Base-by-base conservation (phyloP, 2,797 vertebrate species). In the Sebastes taczanowskii region DNA sequence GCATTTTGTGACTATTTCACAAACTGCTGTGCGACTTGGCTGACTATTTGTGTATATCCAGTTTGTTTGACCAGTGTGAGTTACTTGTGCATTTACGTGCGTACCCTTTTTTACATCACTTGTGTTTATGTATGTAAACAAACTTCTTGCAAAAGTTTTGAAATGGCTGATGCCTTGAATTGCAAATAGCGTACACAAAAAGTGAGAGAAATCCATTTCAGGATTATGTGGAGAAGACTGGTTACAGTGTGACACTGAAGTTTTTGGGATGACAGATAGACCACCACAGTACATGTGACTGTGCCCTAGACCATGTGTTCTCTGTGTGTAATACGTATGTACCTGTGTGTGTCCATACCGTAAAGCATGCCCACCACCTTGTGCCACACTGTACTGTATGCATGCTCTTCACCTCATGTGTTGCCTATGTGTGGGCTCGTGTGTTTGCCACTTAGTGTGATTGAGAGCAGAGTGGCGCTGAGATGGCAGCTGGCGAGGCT, bases 401-500 rank as follows among this genome's bases (percentile, higher is more conserved):
- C 42, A 35, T 77, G 70, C 80, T 71, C 86, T 46, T 90, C 82
- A 88, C 80, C 84, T 83, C 81, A 27, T 38, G 73, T 74, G 82
- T 80, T 71, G 66, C 78, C 70, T 76, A 18, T 76, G 77, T 77
- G 71, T 68, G 74, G 22, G 71, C 34, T 56, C 67, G 53, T 80
- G 84, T 60, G 38, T 83, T 86, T 74, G 73, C 75, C 86, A 82
- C 77, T 90, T 88, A 86, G 84, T 69, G 86, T 88, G 93, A 93
- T 90, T 91, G 94, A 94, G 92, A 90, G 91, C 85, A 76, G 86
- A 92, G 90, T 94, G 91, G 92, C 77, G 88, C 87, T 84, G 89
- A 88, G 92, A 90, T 95, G 95, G 95, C 95, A 96, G 94, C 91
- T 94, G 90, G 92, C 77, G 84, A 91, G 88, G 86, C 92, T 96